Conservation (phyloP, 1,140 invertebrate species). For the Octopus bimaculoides region DNA sequence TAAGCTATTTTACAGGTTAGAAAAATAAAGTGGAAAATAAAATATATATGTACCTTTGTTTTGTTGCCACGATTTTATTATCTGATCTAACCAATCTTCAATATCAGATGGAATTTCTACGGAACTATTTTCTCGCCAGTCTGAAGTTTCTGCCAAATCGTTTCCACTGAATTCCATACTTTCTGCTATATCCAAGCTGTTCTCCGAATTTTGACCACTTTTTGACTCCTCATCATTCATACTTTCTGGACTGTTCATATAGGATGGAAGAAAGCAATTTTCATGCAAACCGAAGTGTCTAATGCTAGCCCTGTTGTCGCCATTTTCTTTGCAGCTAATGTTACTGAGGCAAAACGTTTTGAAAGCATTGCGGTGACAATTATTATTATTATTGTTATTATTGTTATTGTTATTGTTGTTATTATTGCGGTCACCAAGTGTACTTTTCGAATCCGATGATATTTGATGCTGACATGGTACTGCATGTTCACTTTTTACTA, state of each 20-base stretch:
- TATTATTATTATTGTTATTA: not conserved
- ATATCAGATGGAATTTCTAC: conserved; percentile 1
- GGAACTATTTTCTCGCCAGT: not conserved
- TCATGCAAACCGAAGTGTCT: too few species aligned
- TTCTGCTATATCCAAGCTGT: not conserved
- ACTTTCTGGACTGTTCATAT: conserved; percentile 9
- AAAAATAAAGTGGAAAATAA: not conserved
- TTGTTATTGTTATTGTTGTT: not conserved
- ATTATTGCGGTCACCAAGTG: not conserved
- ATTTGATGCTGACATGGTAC: not conserved
- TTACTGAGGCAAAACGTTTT: too few species aligned
- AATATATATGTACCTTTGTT: conserved; percentile 7
- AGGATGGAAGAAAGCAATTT: not conserved
- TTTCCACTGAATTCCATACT: not conserved
- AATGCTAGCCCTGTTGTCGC: too few species aligned
- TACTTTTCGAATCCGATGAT: not conserved
- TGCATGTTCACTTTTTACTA: not conserved
- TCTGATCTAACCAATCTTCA: conserved; percentile 9
- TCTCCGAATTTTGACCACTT: too few species aligned
- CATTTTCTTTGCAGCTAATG: too few species aligned
- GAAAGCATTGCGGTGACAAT: too few species aligned
- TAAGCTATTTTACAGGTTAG: not conserved
- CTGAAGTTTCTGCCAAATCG: not conserved
- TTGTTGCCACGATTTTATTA: conserved; percentile 7
- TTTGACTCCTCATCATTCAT: conserved; percentile 8